Percentiles rank a stretch among this genome's conserved stretches.
phyloP scores from a whole-genome alignment of 1,140 invertebrate species.

The Drosophila truncata region DNA sequence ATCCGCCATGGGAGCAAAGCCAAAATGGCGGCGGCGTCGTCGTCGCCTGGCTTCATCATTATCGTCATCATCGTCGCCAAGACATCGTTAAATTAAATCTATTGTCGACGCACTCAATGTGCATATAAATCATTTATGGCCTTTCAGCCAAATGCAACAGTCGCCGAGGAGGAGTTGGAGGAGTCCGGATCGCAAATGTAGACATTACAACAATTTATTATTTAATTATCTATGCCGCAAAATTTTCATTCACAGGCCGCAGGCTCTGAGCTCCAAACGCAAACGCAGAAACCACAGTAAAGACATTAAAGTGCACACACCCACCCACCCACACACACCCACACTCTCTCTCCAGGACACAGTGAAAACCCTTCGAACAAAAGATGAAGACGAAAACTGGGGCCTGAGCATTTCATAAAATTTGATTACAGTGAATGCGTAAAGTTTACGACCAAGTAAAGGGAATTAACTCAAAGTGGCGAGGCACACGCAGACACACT shows the following conservation, averaged over 20 bases:
- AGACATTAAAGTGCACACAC: constrained; percentile 55
- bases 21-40: constrained; percentile 56
- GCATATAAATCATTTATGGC: constrained; percentile 77
- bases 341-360: not conserved
- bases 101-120: constrained; percentile 77
- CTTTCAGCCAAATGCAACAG: constrained; percentile 54
- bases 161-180: not conserved
- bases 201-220: constrained; percentile 79
- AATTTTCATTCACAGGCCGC: constrained; percentile 69
- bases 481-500: constrained; percentile 26
- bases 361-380: constrained; percentile 28
- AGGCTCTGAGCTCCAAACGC: constrained; percentile 23
- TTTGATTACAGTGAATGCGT: constrained; percentile 79
- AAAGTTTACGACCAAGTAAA: constrained; percentile 75
- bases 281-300: constrained; percentile 45
- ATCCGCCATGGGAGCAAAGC: constrained; percentile 43
- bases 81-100: constrained; percentile 78
- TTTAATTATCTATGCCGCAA: constrained; percentile 78
- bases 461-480: constrained; percentile 73
- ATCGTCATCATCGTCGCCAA: constrained; percentile 58
- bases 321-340: not conserved
- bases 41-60: constrained; percentile 24
- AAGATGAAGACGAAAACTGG: constrained; percentile 20
- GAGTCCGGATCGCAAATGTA: constrained; percentile 51
- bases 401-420: constrained; percentile 69